Percentiles rank a stretch among this genome's conserved stretches.
Evolutionary conservation across 2,888 invertebrate species (phyloP).

Genomic region (Pecten maximus): DNA sequence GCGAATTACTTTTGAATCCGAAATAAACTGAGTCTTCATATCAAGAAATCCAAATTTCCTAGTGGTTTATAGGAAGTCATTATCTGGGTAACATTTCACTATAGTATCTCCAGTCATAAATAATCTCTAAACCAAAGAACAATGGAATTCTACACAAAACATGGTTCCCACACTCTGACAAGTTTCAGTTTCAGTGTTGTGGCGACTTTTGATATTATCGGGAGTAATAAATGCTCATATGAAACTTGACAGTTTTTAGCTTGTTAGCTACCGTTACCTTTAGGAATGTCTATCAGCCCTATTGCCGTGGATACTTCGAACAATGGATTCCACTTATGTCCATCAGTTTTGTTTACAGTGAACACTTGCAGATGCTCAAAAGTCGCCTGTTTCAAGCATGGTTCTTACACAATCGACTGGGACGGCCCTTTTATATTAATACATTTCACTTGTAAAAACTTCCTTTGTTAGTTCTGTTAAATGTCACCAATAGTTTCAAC

Average conservation of each 20-base stretch:
- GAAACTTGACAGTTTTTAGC: constrained; percentile 20
- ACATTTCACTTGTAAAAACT: constrained; percentile 13
- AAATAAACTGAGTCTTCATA: constrained; percentile 30
- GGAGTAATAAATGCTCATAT: constrained; percentile 25
- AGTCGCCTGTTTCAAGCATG: constrained; percentile 20
- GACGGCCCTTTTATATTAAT: constrained; percentile 10
- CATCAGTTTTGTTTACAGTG: constrained; percentile 11
- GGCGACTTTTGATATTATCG: constrained; percentile 20
- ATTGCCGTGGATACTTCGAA: neutral
- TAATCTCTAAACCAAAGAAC: constrained; percentile 13
- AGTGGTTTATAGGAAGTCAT: constrained; percentile 9
- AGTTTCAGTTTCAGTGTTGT: constrained; percentile 29
- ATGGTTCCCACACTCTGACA: constrained; percentile 14
- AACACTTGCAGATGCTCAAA: constrained; percentile 1
- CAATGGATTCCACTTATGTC: neutral
- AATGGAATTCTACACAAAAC: constrained; percentile 25
- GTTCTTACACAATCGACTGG: constrained; percentile 15
- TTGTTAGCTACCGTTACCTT: constrained; percentile 30
- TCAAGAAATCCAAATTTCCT: neutral
- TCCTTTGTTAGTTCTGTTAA: constrained; percentile 23
- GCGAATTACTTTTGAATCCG: constrained; percentile 2
- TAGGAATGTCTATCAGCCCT: constrained; percentile 18
- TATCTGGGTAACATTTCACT: constrained; percentile 4
- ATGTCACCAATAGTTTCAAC: constrained; percentile 18
- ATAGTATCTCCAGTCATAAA: neutral